These are phyloP conservation scores for Ahaetulla prasina DNA, from an alignment of 2,113 vertebrate genomes.

Conservation along the genomic window DNA sequence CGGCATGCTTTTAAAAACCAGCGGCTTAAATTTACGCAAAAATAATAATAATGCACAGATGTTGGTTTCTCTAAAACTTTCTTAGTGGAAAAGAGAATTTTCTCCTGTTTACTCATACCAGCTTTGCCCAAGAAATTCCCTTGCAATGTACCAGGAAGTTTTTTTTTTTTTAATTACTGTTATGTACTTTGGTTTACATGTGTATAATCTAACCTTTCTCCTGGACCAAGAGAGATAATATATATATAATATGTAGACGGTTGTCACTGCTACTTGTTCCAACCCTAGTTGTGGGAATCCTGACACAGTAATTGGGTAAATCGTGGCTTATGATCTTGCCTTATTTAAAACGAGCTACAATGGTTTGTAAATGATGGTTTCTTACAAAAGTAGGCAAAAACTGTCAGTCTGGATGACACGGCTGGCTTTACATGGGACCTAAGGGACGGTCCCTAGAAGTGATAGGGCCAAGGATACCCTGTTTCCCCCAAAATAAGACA, in stretches of 20 bases:
- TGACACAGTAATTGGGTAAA: neutral
- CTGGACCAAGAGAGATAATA: neutral
- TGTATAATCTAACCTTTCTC: neutral
- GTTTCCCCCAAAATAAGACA: too few relatives aligned
- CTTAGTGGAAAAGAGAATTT: neutral
- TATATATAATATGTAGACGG: too few relatives aligned
- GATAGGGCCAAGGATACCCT: neutral
- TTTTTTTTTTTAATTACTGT: neutral
- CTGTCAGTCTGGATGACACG: neutral
- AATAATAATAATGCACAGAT: neutral
- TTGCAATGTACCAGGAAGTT: neutral
- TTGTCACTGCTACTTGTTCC: too few relatives aligned
- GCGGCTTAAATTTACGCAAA: neutral
- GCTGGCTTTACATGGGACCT: neutral
- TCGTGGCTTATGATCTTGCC: neutral
- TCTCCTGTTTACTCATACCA: neutral
- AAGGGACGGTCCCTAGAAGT: neutral
- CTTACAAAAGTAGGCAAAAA: neutral
- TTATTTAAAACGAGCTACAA: neutral
- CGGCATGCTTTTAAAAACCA: neutral
- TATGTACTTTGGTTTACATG: neutral
- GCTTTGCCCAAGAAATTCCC: neutral
- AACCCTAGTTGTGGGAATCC: neutral
- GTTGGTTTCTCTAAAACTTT: neutral
- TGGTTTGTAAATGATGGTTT: neutral